Evolutionary conservation across 2,888 invertebrate genomes (phyloP), one percentile per base, ranked within the genome.

Genomic region (Sialis lutaria): DNA sequence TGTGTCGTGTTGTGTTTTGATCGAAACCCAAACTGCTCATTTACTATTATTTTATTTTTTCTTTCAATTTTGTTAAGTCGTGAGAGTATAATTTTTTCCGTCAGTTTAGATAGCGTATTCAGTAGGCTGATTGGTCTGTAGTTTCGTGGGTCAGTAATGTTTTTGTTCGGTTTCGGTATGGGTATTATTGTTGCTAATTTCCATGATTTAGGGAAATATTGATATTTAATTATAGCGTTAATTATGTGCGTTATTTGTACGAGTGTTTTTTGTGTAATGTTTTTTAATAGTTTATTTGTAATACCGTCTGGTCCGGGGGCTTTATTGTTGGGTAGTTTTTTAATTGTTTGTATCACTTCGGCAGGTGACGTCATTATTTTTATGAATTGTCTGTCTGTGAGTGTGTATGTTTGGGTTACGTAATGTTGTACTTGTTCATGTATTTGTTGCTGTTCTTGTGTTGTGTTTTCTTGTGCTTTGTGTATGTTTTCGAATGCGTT

Each of bases 1-100:
- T 55, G 53, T 1, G 52, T 52, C 3, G 60, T 58, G 39, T 50
- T 55, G 43, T 59, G 59, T 22, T 51, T 47, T 2, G 48, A 40
- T 40, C 57, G 51, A 44, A 62, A 62, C 0, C 60, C 60, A 48
- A 58, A 59, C 48, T 58, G 58, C 13, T 53, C 30, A 7, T 53
- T 40, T 5, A 47, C 47, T 12, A 48, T 40, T 1, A 49, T 51
- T 10, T 53, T 48, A 1, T 52, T 48, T 54, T 44, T 45, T 8
- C 13, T 48, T 33, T 56, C 49, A 33, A 45, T 40, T 31, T 46
- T 39, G 7, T 50, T 49, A 2, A 59, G 22, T 48, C 48, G 40
- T 31, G 43, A 47, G 5, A 52, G 44, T 31, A 55, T 43, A 6
- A 53, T 48, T 48, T 50, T 51, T 50, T 58, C 57, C 6, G 53